A percentile compares a stretch with the other conserved stretches of the same genome.
Evolutionary conservation across 2,113 vertebrate genomes (phyloP).

Genomic region (Sus scrofa): T2T-Sscrofa CM000820.6:77080001-77080500

Average conservation of each 20-base stretch:
- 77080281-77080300: background rate
- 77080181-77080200: background rate
- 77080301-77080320: background rate
- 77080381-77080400: background rate
- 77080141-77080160: background rate
- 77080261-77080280: background rate
- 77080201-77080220: background rate
- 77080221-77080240: background rate
- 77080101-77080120: background rate
- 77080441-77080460: background rate
- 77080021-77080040: background rate
- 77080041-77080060: background rate
- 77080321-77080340: conserved; percentile 26
- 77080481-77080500: background rate
- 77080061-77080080: background rate
- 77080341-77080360: background rate
- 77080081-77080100: background rate
- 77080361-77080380: background rate
- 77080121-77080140: background rate
- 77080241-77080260: background rate
- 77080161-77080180: background rate
- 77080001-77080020: background rate
- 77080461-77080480: background rate
- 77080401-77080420: background rate
- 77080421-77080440: background rate